Base-by-base conservation (phyloP, 2,888 invertebrate species). In the Tetanocera ferruginea region DNA sequence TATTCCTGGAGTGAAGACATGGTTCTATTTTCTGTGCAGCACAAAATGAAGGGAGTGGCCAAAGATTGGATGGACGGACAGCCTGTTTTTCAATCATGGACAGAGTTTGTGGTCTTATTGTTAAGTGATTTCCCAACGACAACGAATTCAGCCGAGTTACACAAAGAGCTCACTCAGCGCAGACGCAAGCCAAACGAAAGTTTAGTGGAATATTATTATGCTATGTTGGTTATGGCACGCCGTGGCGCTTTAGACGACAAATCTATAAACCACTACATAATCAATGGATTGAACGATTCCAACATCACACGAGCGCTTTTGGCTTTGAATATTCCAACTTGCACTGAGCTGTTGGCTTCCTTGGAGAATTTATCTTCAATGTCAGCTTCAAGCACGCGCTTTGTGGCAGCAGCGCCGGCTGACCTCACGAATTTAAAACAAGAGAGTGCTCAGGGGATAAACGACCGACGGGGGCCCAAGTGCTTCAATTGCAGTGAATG, bases 191-290 rank as follows among this genome's bases (percentile, higher is more conserved):
- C 25, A 5, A 62, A 55, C 17, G 81, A 82, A 60, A 52, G 76
- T 0, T 62, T 80, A 19, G 25, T 66, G 0, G 80, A 80, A n/a
- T 82, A 80, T 43, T 83, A 79, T 19, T 80, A 82, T 28, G 72
- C 67, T 2, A 81, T 82, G 76, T 49, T 81, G n/a, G 66, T 76
- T 4, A 80, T 78, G 1, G 80, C 81, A 23, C 31, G 79, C 66
- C 67, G 77, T 23, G 80, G 76, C n/a, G 70, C 66, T 9, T n/a
- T 80, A 17, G 80, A 80, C 73, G 81, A 81, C 37, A 23, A 25
- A 14, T 82, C 81, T 8, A 80, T 81, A 6, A 81, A 78, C 31
- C 78, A 79, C 3, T 83, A 81, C 31, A 77, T 82, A 9, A 80
- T 81, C 11, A 77, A 76, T 9, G 81, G 79, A 0, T 17, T 82